Conservation (phyloP, 2,797 vertebrate genomes). For the Gymnoscopelus microlampas region DNA sequence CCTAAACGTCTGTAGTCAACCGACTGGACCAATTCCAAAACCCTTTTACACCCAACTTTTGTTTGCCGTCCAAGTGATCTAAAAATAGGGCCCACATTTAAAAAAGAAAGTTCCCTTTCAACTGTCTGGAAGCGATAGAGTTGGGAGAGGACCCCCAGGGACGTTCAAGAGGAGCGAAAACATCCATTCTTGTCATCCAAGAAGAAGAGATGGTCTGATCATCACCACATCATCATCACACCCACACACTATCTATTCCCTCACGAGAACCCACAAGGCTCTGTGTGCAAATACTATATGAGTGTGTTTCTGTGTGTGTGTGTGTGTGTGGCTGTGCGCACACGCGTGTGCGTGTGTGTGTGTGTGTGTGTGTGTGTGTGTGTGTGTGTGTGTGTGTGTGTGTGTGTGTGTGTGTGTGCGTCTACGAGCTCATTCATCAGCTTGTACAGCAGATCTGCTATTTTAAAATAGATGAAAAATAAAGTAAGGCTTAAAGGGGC, state of each 20-base stretch:
- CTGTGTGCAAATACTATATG: background rate
- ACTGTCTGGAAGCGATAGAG: conserved; percentile 29
- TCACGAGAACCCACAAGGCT: too few relatives aligned
- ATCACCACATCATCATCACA: background rate
- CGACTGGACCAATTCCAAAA: background rate
- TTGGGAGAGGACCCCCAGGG: background rate
- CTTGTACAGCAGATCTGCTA: too few relatives aligned
- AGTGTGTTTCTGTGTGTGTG: conserved; percentile 22
- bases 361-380: background rate
- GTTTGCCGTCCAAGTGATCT: background rate
- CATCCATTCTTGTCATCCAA: background rate
- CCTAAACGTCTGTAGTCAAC: background rate
- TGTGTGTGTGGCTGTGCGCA: conserved; percentile 2
- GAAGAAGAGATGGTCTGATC: conserved; percentile 22
- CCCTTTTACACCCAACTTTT: background rate
- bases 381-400: too few relatives aligned
- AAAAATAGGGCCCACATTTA: background rate
- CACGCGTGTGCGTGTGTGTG: background rate
- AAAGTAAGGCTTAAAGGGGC: too few relatives aligned
- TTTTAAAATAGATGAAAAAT: too few relatives aligned
- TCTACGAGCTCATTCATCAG: too few relatives aligned
- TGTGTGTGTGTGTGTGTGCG: too few relatives aligned
- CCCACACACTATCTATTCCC: background rate
- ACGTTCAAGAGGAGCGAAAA: conserved; percentile 23
- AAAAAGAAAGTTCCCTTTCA: background rate